phyloP scores from a whole-genome alignment of 2,113 vertebrate genomes.

The Carassius auratus region DNA sequence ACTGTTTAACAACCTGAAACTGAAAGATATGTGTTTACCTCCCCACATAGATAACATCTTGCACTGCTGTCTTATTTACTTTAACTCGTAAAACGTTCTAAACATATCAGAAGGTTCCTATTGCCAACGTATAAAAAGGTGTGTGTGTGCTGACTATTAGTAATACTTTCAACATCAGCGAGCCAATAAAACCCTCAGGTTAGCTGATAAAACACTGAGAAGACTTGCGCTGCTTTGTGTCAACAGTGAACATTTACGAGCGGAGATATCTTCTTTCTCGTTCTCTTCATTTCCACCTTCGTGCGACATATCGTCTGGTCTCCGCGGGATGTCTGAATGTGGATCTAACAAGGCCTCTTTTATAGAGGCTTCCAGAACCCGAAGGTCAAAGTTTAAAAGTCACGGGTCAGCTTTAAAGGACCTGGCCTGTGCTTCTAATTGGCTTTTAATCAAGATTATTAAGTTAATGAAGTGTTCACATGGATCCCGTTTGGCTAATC shows the following conservation, averaged over 20 bases:
- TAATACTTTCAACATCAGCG: neutral
- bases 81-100: slow-evolving; percentile 28
- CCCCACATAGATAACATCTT: neutral
- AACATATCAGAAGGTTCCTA: neutral
- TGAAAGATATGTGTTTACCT: neutral
- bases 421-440: slow-evolving; percentile 63
- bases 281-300: slow-evolving; percentile 39
- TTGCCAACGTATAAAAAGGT: neutral
- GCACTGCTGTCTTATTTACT: neutral
- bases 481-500: slow-evolving; percentile 60
- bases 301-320: slow-evolving; percentile 9
- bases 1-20: neutral
- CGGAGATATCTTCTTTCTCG: slow-evolving; percentile 23
- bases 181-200: slow-evolving; percentile 9
- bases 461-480: slow-evolving; percentile 67
- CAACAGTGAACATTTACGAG: slow-evolving; percentile 56
- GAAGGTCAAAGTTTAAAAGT: slow-evolving; percentile 67
- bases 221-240: neutral
- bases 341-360: slow-evolving; percentile 53
- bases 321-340: slow-evolving; percentile 35
- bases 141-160: neutral
- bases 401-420: slow-evolving; percentile 56
- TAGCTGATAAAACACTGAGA: neutral
- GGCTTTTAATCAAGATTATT: slow-evolving; percentile 77
- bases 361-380: slow-evolving; percentile 64